A percentile compares a stretch with the other conserved stretches of the same genome.
Conservation (phyloP, 2,797 vertebrate genomes). For the Myiotriccus ornatus region DNA sequence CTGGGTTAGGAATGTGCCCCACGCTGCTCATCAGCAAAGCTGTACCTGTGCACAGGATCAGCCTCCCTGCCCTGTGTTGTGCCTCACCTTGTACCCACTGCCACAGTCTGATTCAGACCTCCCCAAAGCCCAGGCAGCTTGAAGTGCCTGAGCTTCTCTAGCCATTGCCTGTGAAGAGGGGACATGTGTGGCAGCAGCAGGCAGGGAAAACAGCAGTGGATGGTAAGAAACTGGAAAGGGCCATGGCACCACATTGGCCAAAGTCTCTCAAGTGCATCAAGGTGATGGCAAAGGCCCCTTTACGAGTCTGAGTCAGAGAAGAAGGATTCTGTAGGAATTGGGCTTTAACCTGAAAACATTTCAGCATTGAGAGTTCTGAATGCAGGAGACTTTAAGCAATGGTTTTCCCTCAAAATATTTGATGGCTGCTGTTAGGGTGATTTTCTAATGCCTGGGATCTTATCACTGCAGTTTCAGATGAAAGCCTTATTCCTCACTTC, state of each 20-base stretch:
- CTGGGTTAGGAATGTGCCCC: neutral
- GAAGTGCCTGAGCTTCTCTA: neutral
- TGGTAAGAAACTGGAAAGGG: neutral
- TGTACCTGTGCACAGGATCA: neutral
- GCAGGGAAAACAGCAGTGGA: neutral
- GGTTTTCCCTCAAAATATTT: neutral
- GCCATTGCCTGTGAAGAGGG: neutral
- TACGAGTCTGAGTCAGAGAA: neutral
- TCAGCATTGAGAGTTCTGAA: neutral
- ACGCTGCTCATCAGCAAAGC: neutral
- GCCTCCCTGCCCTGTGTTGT: neutral
- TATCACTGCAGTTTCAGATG: neutral
- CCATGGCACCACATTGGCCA: neutral
- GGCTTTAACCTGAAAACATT: neutral
- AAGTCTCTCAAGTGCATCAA: neutral
- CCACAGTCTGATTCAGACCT: neutral
- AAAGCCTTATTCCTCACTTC: neutral
- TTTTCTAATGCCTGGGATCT: neutral
- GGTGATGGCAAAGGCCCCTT: neutral
- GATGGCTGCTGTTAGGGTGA: neutral
- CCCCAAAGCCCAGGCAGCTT: neutral
- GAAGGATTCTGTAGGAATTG: neutral
- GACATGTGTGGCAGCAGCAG: neutral
- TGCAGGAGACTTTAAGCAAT: neutral
- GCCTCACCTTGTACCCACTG: neutral